phyloP scores from a whole-genome alignment of 2,797 vertebrate species.

The Microctenopoma steveboyesi region DNA sequence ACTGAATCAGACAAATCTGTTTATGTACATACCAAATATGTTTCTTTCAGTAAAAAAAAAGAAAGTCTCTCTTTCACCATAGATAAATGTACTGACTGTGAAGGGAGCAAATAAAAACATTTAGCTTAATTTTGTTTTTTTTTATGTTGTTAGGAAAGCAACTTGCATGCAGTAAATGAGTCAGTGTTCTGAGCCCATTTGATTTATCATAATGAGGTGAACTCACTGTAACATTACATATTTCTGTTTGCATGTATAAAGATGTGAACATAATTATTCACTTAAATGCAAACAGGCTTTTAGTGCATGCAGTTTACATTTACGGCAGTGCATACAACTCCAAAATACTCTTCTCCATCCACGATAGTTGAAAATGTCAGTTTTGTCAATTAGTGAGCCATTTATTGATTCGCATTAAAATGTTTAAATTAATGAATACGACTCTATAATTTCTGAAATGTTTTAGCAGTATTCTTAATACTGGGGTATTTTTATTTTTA shows the following conservation, averaged over 20 bases:
- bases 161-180: not conserved
- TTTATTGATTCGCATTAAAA: slow-evolving; percentile 25
- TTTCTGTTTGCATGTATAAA: slow-evolving; percentile 40
- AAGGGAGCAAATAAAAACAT: not conserved
- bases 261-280: slow-evolving; percentile 19
- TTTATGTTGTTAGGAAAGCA: not conserved
- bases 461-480: not conserved
- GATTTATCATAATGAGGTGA: slow-evolving; percentile 48
- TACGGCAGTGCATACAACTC: slow-evolving; percentile 23
- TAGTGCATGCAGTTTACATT: slow-evolving; percentile 33
- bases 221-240: slow-evolving; percentile 45
- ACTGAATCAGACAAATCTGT: slow-evolving; percentile 33
- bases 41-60: slow-evolving; percentile 26
- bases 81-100: slow-evolving; percentile 2
- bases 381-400: slow-evolving; percentile 27
- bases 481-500: not conserved
- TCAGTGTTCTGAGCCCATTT: slow-evolving; percentile 20
- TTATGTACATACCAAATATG: slow-evolving; percentile 15
- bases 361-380: slow-evolving; percentile 15
- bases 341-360: slow-evolving; percentile 24
- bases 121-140: too few species aligned
- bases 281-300: slow-evolving; percentile 27
- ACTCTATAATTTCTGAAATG: not conserved
- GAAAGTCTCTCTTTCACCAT: not conserved
- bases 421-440: slow-evolving; percentile 9